A percentile compares a stretch with the other conserved stretches of the same genome.
Evolutionary conservation across 1,140 invertebrate species (phyloP).

Genomic region (Lamellibrachia luymesi): DNA sequence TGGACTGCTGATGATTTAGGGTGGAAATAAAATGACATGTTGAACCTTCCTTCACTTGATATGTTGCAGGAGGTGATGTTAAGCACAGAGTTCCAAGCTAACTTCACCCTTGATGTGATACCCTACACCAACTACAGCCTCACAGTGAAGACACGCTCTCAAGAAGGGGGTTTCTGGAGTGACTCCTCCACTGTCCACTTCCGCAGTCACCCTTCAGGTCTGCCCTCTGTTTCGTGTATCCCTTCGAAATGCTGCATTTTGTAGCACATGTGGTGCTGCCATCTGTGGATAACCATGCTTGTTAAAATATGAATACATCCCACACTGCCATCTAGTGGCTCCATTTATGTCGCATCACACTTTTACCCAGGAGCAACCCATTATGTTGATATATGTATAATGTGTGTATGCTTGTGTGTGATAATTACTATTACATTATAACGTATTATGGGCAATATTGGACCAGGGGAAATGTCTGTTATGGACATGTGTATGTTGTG

Average conservation of each 20-base stretch:
- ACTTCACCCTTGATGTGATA: not conserved
- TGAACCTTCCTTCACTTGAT: not conserved
- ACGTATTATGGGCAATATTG: too few relatives aligned
- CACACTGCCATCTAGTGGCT: not conserved
- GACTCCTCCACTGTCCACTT: not conserved
- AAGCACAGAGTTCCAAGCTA: not conserved
- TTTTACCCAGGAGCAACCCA: not conserved
- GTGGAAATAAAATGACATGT: not conserved
- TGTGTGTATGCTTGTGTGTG: too few relatives aligned
- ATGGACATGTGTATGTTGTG: too few relatives aligned
- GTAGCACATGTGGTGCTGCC: not conserved
- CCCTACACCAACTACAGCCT: not conserved
- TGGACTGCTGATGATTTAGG: too few relatives aligned
- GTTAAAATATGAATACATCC: not conserved
- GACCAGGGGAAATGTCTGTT: too few relatives aligned
- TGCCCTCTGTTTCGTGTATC: not conserved
- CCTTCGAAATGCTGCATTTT: not conserved
- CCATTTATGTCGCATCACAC: not conserved
- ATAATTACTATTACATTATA: too few relatives aligned
- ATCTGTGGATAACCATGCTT: not conserved
- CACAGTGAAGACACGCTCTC: not conserved
- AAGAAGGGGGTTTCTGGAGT: not conserved
- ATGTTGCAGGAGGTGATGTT: not conserved
- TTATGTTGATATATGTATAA: too few relatives aligned
- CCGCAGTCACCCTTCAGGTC: not conserved